These are phyloP conservation scores for Phoenicopterus ruber DNA, from an alignment of 2,113 vertebrate species.

Conservation along the genomic window DNA sequence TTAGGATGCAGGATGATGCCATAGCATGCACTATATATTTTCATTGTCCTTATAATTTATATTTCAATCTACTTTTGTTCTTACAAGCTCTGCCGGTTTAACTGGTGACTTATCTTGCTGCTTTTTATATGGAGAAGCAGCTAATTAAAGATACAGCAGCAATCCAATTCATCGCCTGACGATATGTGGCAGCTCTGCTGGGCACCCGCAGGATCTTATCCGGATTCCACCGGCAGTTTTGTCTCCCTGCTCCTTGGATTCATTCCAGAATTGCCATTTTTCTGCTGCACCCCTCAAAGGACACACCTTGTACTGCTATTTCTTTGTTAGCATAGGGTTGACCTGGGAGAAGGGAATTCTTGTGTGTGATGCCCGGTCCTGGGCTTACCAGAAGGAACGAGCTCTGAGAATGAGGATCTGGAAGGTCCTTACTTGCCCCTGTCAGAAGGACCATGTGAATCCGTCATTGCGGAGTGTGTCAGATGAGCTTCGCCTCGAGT, in stretches of 20 bases:
- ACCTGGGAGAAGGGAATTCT: background rate
- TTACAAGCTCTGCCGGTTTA: conserved; percentile 29
- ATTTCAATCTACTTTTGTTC: conserved; percentile 29
- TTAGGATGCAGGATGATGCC: background rate
- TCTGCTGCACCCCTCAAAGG: background rate
- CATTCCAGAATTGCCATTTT: background rate
- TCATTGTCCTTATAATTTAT: conserved; percentile 17
- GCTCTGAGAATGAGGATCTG: background rate
- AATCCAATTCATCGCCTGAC: fast-evolving
- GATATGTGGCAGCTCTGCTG: background rate
- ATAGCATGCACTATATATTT: background rate
- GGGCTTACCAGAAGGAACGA: background rate
- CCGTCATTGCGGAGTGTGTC: background rate
- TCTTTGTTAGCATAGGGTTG: background rate
- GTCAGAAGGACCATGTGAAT: background rate
- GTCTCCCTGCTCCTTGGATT: background rate
- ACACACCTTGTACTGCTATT: background rate
- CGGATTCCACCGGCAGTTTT: background rate
- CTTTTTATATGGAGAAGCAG: background rate
- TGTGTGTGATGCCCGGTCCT: background rate
- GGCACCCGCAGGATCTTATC: background rate
- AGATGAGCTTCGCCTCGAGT: background rate
- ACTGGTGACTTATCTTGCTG: background rate
- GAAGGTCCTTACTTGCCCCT: background rate
- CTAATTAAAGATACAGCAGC: conserved; percentile 12